phyloP scores from a whole-genome alignment of 2,888 invertebrate species.

The Zhuqinia jingwanae region DNA sequence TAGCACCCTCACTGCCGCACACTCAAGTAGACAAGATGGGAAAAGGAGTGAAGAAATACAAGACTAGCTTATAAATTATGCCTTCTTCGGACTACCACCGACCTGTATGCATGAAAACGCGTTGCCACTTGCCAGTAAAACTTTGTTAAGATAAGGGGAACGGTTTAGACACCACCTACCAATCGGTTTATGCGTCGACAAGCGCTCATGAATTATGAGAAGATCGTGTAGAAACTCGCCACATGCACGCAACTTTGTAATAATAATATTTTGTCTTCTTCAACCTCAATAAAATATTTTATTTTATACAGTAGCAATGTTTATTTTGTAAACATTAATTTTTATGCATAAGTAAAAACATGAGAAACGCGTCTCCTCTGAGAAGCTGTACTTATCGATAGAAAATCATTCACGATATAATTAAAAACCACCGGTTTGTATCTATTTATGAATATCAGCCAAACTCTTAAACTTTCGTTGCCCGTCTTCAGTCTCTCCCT shows the following conservation, averaged over 20 bases:
- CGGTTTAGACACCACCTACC: constrained; percentile 72
- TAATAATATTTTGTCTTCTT: no score
- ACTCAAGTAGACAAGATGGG: not conserved
- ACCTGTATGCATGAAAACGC: constrained; percentile 30
- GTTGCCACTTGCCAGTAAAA: constrained; percentile 67
- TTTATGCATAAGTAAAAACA: constrained; percentile 1
- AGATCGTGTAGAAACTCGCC: constrained; percentile 73
- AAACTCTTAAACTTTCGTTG: not conserved
- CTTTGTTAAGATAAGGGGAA: constrained; percentile 67
- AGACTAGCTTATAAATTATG: not conserved
- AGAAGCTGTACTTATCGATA: constrained; percentile 28
- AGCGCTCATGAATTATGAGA: constrained; percentile 75
- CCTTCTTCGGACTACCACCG: not conserved
- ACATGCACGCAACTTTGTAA: no score
- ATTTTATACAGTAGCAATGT: not conserved
- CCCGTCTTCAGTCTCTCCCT: not conserved
- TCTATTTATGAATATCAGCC: constrained; percentile 9
- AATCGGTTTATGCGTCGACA: constrained; percentile 73
- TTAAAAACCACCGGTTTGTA: constrained; percentile 62
- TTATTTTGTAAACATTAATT: no score
- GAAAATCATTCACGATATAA: constrained; percentile 70
- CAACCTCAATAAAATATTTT: no score
- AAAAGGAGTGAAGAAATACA: not conserved
- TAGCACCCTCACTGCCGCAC: not conserved
- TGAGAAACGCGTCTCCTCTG: constrained; percentile 5